Evolutionary conservation across 2,113 vertebrate genomes (phyloP).

Genomic region (Myrmecophaga tridactyla): DNA sequence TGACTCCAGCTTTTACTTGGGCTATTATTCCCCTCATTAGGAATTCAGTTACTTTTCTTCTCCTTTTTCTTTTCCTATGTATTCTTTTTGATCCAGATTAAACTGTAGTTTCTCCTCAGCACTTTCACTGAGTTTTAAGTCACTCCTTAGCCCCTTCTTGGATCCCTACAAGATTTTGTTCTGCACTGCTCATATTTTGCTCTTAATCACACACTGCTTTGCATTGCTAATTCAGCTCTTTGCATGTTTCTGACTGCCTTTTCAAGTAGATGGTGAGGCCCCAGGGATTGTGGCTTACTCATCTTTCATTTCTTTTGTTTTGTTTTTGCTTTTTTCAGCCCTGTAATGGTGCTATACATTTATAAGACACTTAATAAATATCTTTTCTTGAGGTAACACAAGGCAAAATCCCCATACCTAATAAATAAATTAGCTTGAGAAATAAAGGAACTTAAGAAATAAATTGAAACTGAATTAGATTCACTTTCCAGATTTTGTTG

Average conservation of each 20-base stretch:
- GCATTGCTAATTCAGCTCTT: background rate
- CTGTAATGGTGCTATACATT: background rate
- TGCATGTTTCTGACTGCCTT: background rate
- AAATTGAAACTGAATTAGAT: background rate
- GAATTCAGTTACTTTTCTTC: background rate
- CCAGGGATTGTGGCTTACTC: background rate
- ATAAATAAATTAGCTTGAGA: background rate
- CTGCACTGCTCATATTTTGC: background rate
- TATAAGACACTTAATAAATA: background rate
- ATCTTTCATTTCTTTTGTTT: background rate
- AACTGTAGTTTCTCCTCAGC: background rate
- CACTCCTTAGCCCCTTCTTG: accelerated
- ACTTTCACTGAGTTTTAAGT: background rate
- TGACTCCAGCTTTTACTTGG: background rate
- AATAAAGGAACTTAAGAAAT: background rate
- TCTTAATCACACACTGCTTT: background rate
- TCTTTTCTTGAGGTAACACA: background rate
- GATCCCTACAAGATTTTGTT: background rate
- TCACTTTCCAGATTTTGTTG: background rate
- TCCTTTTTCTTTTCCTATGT: background rate
- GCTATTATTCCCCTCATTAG: background rate
- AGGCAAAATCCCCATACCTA: background rate
- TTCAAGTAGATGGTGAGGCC: background rate
- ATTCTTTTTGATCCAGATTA: background rate
- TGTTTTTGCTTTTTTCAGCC: background rate